Evolutionary conservation across 2,113 vertebrate genomes (phyloP).

Genomic region (Bufo bufo): DNA sequence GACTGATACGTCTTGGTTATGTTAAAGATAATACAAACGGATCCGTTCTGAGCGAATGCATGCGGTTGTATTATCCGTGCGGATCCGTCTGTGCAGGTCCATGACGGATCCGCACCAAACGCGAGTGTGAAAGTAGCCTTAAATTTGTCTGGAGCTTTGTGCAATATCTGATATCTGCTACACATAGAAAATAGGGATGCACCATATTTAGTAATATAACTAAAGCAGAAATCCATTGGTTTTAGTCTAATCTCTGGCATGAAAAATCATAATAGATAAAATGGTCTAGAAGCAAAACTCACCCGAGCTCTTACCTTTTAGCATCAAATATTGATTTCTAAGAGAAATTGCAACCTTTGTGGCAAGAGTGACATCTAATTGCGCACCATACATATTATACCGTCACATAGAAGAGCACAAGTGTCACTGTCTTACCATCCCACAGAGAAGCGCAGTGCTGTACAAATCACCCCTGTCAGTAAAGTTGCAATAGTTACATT

Average conservation of each 20-base stretch:
- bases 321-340: background rate
- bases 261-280: background rate
- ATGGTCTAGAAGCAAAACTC: background rate
- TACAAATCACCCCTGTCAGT: background rate
- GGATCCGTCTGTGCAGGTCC: no score
- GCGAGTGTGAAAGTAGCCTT: no score
- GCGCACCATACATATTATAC: background rate
- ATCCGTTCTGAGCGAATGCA: no score
- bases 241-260: background rate
- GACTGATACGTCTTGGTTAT: no score
- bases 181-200: background rate
- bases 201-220: background rate
- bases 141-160: background rate
- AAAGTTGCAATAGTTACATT: slow-evolving; percentile 13
- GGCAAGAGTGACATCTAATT: background rate
- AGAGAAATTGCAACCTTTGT: background rate
- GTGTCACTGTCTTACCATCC: background rate
- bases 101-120: no score
- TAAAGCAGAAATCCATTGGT: background rate
- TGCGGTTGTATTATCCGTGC: no score
- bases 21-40: no score
- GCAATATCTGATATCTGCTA: slow-evolving; percentile 12
- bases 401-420: slow-evolving; percentile 11
- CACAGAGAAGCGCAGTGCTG: slow-evolving; percentile 13
- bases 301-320: background rate